Evolutionary conservation across 2,113 vertebrate species (phyloP), one percentile per base, ranked within the genome.

Genomic region (Suricata suricatta): DNA sequence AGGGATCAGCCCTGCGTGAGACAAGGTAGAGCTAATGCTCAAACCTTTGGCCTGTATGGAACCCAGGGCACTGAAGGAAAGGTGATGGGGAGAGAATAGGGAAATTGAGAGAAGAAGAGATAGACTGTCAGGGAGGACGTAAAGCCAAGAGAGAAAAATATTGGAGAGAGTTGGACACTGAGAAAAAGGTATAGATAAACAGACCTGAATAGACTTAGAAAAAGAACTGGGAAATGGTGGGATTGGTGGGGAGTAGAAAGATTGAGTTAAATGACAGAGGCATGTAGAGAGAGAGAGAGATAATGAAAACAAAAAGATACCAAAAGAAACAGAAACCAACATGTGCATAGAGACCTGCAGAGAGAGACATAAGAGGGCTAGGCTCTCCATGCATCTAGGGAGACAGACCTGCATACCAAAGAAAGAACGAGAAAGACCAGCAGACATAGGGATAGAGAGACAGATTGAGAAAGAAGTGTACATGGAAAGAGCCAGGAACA

Each of bases 61-160:
- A 74, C 50, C 83, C 63, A 52, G 52, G 35, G 47, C 64, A 69
- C 12, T 14, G 5, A 77, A 41, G 35, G 38, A 87, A 38, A 57
- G 50, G 5, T 41, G 27, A 10, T 90, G 27, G 50, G 33, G 38
- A 38, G 1, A 29, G 54, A 92, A 41, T 7, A 52, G 71, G 57
- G 92, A 82, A 95, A 44, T 87, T 50, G 63, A 92, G 72, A 97
- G 77, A 96, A 80, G 33, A 60, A 93, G 89, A 88, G n/a, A 54
- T 16, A 94, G 66, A 82, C 79, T 2, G 66, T 50, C 16, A 72
- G 27, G 66, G 57, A 93, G 71, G 52, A 94, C 90, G 47, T 95
- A 31, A 94, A 41, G 31, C 79, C 71, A 60, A 68, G n/a, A 93
- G 31, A 91, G 60, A 94, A 90, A 64, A 8, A 82, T 4, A 72